Evolutionary conservation across 1,140 invertebrate species (phyloP).

Genomic region (Drosophila pseudoobscura): DNA sequence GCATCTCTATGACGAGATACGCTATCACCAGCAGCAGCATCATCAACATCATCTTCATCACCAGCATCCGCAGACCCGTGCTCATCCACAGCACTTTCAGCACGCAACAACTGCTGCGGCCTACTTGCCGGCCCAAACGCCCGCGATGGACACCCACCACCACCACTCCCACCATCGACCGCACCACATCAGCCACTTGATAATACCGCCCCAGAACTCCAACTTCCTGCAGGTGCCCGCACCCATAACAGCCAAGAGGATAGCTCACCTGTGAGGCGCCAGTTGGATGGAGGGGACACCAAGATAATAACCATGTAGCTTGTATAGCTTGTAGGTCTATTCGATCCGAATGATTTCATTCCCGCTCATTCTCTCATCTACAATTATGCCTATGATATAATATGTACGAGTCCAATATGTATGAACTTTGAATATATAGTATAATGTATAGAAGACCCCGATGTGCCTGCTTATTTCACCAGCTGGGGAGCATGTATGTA

Average conservation of each 20-base stretch:
- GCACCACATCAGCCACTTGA: constrained; percentile 64
- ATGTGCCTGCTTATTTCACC: too few relatives aligned
- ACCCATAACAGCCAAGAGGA: constrained; percentile 57
- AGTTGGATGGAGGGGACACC: too few relatives aligned
- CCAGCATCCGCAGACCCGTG: constrained; percentile 24
- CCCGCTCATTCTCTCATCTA: too few relatives aligned
- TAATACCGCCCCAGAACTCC: constrained; percentile 76
- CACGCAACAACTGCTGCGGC: constrained; percentile 62
- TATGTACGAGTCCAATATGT: too few relatives aligned
- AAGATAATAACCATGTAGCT: too few relatives aligned
- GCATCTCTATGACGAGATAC: constrained; percentile 80
- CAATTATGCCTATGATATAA: too few relatives aligned
- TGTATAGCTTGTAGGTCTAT: too few relatives aligned
- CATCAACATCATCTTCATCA: constrained; percentile 41
- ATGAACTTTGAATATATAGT: too few relatives aligned
- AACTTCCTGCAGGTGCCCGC: constrained; percentile 75
- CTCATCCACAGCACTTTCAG: constrained; percentile 21
- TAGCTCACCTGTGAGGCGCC: constrained; percentile 62
- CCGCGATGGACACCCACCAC: constrained; percentile 15
- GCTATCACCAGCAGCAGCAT: constrained; percentile 73
- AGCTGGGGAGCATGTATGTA: too few relatives aligned
- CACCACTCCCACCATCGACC: constrained; percentile 30
- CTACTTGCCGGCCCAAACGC: constrained; percentile 41
- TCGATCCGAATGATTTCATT: too few relatives aligned
- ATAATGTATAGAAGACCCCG: too few relatives aligned